Evolutionary conservation across 2,888 invertebrate genomes (phyloP), one percentile per base, ranked within the genome.

Genomic region (Teleogryllus oceanicus): DNA sequence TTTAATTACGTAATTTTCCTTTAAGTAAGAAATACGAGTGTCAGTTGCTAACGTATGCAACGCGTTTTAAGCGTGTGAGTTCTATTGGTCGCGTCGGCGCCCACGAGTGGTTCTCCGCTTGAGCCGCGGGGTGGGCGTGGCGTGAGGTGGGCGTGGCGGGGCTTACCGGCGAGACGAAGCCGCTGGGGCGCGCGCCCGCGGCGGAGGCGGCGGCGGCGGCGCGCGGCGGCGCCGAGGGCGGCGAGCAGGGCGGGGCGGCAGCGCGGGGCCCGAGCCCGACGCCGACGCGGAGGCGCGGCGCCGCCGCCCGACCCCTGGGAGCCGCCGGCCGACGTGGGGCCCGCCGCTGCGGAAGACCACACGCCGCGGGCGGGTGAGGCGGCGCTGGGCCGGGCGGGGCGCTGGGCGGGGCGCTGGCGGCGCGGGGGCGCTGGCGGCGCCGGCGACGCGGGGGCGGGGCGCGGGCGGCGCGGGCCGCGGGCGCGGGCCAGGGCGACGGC

Each of bases 321-420:
- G 13, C 62, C 62, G 16, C 62, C 62, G 62, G 62, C 62, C 16
- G 62, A 62, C 16, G 62, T 62, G 62, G 62, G 62, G 62, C 62
- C 62, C 62, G 62, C 62, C n/a, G 62, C 62, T 62, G 62, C 13
- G 62, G 62, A 62, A 62, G 62, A 62, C 62, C 62, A 62, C 62
- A 62, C 62, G 62, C 62, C 62, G n/a, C 62, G n/a, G 62, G 62
- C 62, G 62, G 11, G 62, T 62, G 62, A 62, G 62, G 62, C 62
- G 62, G n/a, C 62, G 62, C 95, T 96, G 95, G 91, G 95, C 96
- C 95, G 92, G 87, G 86, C 87, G 80, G 79, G 49, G 75, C 51
- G 20, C 77, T 50, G 77, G 78, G 62, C 78, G 62, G 16, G 62
- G 62, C 62, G 62, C 16, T 13, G 62, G n/a, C n/a, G 62, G 62